Conservation (phyloP, 2,797 vertebrate species). For the Pteronotus mesoamericanus region DNA sequence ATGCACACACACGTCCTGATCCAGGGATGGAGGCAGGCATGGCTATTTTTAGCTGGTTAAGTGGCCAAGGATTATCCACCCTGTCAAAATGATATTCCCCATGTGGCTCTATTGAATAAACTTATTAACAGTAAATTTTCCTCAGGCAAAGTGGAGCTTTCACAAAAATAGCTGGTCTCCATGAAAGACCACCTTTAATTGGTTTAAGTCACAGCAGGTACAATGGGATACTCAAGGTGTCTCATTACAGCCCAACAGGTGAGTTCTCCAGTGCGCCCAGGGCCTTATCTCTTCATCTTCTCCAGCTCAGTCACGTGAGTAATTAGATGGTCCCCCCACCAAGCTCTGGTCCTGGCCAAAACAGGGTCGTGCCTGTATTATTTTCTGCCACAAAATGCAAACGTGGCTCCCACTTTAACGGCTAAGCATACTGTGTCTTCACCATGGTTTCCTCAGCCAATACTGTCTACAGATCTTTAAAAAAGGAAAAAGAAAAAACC, state of each 20-base stretch:
- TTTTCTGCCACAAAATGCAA: neutral
- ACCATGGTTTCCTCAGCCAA: neutral
- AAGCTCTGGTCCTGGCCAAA: neutral
- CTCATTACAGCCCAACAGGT: conserved; percentile 34
- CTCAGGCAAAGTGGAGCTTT: conserved; percentile 20
- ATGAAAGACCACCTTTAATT: conserved; percentile 29
- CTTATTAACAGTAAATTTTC: conserved; percentile 41
- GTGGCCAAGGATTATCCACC: neutral
- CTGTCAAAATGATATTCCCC: conserved; percentile 18
- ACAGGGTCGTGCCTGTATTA: neutral
- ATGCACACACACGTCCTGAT: neutral
- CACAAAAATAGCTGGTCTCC: neutral
- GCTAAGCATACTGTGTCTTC: neutral
- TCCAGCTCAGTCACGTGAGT: neutral
- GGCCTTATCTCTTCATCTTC: neutral
- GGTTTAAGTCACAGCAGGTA: conserved; percentile 17
- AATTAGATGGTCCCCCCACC: conserved; percentile 19
- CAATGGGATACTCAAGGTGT: neutral
- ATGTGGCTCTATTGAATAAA: conserved; percentile 6
- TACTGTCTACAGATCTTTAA: neutral
- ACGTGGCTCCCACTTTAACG: neutral
- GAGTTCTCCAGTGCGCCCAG: neutral
- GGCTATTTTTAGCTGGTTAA: conserved; percentile 50
- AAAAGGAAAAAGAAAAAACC: neutral
- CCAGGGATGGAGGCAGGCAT: neutral